Evolutionary conservation across 2,888 invertebrate genomes (phyloP).

Genomic region (Tridacna crocea): DNA sequence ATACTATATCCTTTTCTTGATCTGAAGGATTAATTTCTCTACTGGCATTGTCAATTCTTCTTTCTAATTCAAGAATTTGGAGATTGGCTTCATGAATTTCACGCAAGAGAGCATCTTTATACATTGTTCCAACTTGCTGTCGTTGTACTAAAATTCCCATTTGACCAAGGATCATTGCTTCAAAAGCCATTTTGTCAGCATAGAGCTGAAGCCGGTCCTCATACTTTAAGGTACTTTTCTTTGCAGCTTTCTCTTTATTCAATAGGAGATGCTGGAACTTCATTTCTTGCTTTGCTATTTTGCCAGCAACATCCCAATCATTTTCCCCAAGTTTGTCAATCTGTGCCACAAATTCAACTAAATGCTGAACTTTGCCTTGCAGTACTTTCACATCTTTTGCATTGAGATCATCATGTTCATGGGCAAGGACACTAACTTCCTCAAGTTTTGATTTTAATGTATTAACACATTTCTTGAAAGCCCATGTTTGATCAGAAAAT

Average conservation of each 20-base stretch:
- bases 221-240: constrained; percentile 60
- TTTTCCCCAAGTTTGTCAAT: constrained; percentile 70
- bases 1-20: constrained; percentile 84
- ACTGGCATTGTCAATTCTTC: constrained; percentile 68
- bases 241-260: constrained; percentile 56
- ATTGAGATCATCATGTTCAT: constrained; percentile 74
- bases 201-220: constrained; percentile 73
- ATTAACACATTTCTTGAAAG: constrained; percentile 72
- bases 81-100: constrained; percentile 76
- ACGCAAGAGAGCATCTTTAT: constrained; percentile 69
- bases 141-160: constrained; percentile 76
- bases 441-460: constrained; percentile 70
- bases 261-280: constrained; percentile 60
- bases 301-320: constrained; percentile 76
- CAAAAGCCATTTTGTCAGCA: constrained; percentile 78
- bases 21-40: constrained; percentile 66
- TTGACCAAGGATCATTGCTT: constrained; percentile 77
- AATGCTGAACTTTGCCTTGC: constrained; percentile 68
- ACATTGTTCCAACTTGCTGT: constrained; percentile 66
- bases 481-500: constrained; percentile 62
- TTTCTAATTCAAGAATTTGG: constrained; percentile 63
- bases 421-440: constrained; percentile 66
- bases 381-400: constrained; percentile 73
- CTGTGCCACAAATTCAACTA: constrained; percentile 72
- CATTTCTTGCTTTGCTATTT: constrained; percentile 69